Evolutionary conservation across 2,797 vertebrate genomes (phyloP).

Genomic region (Enteromius anoplus): DNA sequence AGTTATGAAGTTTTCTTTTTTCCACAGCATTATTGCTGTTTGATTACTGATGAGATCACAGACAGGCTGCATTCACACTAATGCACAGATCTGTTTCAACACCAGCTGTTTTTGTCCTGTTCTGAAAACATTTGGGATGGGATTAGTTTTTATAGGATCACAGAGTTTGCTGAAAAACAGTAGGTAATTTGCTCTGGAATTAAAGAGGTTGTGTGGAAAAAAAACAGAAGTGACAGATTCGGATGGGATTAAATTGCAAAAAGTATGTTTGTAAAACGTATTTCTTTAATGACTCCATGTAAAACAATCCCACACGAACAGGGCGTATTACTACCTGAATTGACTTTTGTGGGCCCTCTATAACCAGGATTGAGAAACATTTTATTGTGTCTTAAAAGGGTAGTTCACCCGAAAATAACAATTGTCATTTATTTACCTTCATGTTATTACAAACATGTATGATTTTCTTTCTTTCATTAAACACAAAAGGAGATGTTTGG

Average conservation of each 20-base stretch:
- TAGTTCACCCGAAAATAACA: conserved; percentile 33
- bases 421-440: conserved; percentile 23
- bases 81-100: neutral
- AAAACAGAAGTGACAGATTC: neutral
- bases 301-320: neutral
- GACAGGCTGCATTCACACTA: neutral
- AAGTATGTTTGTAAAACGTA: neutral
- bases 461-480: conserved; percentile 18
- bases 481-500: conserved; percentile 34
- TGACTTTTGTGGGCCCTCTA: neutral
- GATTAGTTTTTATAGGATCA: neutral
- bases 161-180: neutral
- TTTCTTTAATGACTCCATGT: neutral
- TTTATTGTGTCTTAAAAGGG: conserved; percentile 7
- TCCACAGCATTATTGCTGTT: neutral
- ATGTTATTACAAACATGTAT: conserved; percentile 31
- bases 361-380: neutral
- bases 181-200: neutral
- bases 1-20: neutral
- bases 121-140: neutral
- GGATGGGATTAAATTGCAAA: neutral
- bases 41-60: neutral
- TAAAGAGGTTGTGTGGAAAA: neutral
- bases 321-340: neutral
- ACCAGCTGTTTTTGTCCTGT: neutral